phyloP scores from a whole-genome alignment of 35 echinoderm and acorn worm species.

The Heliocidaris erythrogramma region DNA sequence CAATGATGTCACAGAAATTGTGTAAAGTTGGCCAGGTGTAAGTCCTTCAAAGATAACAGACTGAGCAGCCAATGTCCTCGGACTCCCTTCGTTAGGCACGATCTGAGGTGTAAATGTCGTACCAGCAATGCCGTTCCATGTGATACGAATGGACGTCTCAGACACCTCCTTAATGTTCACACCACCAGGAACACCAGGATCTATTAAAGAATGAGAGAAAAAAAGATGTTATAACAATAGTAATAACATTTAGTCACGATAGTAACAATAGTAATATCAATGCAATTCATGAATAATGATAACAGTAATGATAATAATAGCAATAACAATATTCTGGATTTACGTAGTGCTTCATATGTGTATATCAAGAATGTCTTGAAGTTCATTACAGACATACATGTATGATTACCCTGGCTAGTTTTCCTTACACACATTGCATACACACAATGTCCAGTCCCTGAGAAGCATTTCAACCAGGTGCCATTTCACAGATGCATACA shows the following conservation, averaged over 20 bases:
- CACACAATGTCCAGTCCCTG: no score
- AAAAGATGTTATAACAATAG: neutral
- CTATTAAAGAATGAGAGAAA: neutral
- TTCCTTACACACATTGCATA: no score
- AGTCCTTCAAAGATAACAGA: neutral
- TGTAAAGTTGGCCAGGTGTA: constrained; percentile 11
- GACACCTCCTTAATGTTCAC: constrained; percentile 56
- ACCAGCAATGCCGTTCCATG: neutral
- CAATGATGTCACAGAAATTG: neutral
- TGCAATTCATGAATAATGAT: no score
- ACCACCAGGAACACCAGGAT: constrained; percentile 52
- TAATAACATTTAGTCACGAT: neutral
- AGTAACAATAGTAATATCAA: neutral
- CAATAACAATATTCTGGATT: no score
- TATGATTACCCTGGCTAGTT: no score
- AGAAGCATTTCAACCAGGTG: no score
- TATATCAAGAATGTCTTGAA: no score
- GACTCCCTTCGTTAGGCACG: neutral
- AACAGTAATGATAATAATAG: no score
- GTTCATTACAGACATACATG: no score
- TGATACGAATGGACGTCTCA: constrained; percentile 52
- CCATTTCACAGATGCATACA: no score
- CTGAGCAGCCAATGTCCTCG: neutral
- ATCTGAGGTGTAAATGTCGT: neutral
- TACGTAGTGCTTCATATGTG: no score